A percentile compares a stretch with the other conserved stretches of the same genome.
phyloP scores from a whole-genome alignment of 1,140 invertebrate species.

The Hypsibius dujardini region DNA sequence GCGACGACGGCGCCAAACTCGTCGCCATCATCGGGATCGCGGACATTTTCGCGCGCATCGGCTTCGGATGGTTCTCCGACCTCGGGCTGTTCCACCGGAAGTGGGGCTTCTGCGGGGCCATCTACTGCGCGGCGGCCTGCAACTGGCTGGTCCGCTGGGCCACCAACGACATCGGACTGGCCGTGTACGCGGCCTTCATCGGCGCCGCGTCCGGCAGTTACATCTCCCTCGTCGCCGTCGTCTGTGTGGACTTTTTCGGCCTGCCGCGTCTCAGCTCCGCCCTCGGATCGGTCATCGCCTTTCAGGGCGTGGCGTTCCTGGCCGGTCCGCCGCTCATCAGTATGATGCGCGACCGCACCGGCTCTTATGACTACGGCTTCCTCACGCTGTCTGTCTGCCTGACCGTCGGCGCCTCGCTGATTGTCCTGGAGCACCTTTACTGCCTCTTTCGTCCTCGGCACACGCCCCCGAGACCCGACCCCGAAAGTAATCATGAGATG shows the following conservation, averaged over 20 bases:
- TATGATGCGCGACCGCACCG: neutral
- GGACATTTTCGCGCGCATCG: slow-evolving; percentile 13
- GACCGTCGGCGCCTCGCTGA: neutral
- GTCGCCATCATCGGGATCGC: slow-evolving; percentile 5
- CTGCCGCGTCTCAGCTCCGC: neutral
- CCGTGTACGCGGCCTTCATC: neutral
- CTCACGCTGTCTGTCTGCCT: neutral
- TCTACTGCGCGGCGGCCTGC: neutral
- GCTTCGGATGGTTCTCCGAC: slow-evolving; percentile 15
- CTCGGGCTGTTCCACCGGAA: slow-evolving; percentile 11
- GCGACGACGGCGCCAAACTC: neutral
- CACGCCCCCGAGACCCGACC: too few relatives aligned
- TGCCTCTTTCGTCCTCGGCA: too few relatives aligned
- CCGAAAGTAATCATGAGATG: too few relatives aligned
- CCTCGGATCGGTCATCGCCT: slow-evolving; percentile 2
- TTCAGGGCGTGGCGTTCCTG: slow-evolving; percentile 6
- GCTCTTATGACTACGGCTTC: slow-evolving; percentile 3
- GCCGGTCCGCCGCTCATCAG: slow-evolving; percentile 6
- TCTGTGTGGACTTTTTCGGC: slow-evolving; percentile 16
- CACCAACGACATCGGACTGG: neutral
- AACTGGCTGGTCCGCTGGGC: neutral
- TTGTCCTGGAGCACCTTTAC: slow-evolving; percentile 9
- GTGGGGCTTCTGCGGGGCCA: slow-evolving; percentile 7
- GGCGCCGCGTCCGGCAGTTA: neutral
- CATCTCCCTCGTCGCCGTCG: slow-evolving; percentile 4